phyloP scores from a whole-genome alignment of 1,140 invertebrate species.

The Caenorhabditis brenneri region DNA sequence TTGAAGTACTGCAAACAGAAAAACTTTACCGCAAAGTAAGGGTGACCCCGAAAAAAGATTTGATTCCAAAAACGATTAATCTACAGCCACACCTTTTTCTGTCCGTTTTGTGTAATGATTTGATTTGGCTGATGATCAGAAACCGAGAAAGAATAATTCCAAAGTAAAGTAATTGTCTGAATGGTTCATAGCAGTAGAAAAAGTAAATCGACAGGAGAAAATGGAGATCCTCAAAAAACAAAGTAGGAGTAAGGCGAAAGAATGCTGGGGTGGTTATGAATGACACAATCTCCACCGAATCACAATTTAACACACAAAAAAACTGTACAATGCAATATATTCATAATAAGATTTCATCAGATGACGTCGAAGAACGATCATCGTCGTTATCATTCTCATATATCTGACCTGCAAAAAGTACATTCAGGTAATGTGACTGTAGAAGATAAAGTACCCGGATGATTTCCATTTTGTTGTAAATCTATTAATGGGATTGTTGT shows the following conservation, averaged over 20 bases:
- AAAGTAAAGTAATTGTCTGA: constrained; percentile 3
- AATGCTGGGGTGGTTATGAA: not conserved
- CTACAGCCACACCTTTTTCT: constrained; percentile 34
- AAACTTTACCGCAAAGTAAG: not conserved
- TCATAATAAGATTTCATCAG: constrained; percentile 65
- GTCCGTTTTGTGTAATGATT: not conserved
- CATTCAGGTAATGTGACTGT: not conserved
- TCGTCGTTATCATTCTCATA: constrained; percentile 59
- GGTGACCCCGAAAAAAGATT: not conserved
- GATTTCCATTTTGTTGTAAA: constrained; percentile 54
- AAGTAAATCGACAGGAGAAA: not conserved
- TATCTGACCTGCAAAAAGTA: constrained; percentile 56
- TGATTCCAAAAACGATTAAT: constrained; percentile 15
- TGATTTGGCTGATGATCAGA: constrained; percentile 18
- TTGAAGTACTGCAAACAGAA: not conserved
- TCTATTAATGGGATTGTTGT: constrained; percentile 63
- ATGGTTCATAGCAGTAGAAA: constrained; percentile 9
- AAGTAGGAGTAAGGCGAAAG: not conserved
- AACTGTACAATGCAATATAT: constrained; percentile 7
- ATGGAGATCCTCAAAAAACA: constrained; percentile 6
- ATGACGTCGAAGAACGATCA: constrained; percentile 61
- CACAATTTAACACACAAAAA: constrained; percentile 23
- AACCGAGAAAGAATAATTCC: constrained; percentile 18
- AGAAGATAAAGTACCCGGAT: not conserved
- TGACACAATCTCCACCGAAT: constrained; percentile 23